A percentile compares a stretch with the other conserved stretches of the same genome.
Evolutionary conservation across 1,140 invertebrate genomes (phyloP).

Genomic region (Aethina tumida): DNA sequence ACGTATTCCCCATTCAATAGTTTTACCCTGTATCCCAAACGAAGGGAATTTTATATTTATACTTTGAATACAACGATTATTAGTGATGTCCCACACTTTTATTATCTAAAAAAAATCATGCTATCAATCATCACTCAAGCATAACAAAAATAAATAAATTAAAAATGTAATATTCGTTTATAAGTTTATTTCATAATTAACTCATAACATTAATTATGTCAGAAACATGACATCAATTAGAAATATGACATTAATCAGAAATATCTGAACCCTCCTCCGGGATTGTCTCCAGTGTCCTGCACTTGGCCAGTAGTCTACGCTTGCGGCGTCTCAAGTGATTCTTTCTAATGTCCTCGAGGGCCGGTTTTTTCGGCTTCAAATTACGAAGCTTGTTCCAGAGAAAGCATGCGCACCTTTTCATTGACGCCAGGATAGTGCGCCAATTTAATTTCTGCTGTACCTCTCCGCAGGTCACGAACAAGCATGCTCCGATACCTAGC

Average conservation of each 20-base stretch:
- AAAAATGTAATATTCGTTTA: slow-evolving; percentile 9
- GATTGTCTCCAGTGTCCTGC: too few species aligned
- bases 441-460: too few species aligned
- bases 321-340: too few species aligned
- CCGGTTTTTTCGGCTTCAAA: too few species aligned
- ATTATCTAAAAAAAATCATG: slow-evolving; percentile 33
- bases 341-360: too few species aligned
- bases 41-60: slow-evolving; percentile 42
- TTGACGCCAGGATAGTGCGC: too few species aligned
- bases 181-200: slow-evolving; percentile 6
- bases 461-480: too few species aligned
- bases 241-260: neutral
- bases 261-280: too few species aligned
- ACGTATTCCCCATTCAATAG: slow-evolving; percentile 41
- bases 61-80: slow-evolving; percentile 41
- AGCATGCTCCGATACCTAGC: too few species aligned
- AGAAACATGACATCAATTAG: neutral
- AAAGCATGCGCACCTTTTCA: too few species aligned
- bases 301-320: too few species aligned
- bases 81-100: slow-evolving; percentile 44
- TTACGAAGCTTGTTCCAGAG: too few species aligned
- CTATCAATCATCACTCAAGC: slow-evolving; percentile 4
- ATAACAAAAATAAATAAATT: slow-evolving; percentile 9
- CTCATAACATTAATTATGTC: neutral
- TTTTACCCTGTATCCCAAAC: slow-evolving; percentile 39